Evolutionary conservation across 2,797 vertebrate species (phyloP).

Genomic region (Phoxinus dragarum): DNA sequence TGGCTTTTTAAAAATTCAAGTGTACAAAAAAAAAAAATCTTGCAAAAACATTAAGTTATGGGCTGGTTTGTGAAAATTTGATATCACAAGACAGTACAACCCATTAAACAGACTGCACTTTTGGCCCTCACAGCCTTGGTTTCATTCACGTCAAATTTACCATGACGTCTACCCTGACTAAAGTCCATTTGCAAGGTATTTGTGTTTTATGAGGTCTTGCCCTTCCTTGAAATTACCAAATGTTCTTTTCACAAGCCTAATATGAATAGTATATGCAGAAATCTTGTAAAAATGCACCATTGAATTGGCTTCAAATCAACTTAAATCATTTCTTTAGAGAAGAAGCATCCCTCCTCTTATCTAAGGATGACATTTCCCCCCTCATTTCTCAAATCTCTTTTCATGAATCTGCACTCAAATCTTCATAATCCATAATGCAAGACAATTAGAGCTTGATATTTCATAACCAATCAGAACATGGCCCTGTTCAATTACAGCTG

Average conservation of each 20-base stretch:
- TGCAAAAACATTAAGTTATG: background rate
- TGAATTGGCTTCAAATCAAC: slow-evolving; percentile 33
- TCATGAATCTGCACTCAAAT: slow-evolving; percentile 43
- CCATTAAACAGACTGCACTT: background rate
- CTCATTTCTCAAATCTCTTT: slow-evolving; percentile 44
- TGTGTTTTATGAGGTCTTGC: slow-evolving; percentile 28
- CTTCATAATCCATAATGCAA: slow-evolving; percentile 46
- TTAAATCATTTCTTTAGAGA: background rate
- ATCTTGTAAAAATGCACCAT: background rate
- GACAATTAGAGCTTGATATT: slow-evolving; percentile 60
- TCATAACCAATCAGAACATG: slow-evolving; percentile 58
- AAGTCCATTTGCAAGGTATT: background rate
- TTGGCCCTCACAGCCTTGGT: background rate
- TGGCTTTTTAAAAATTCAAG: background rate
- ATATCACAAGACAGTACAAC: background rate
- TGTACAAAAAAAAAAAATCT: background rate
- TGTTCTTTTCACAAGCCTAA: slow-evolving; percentile 3
- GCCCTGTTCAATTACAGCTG: slow-evolving; percentile 56
- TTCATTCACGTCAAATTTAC: background rate
- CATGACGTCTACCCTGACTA: background rate
- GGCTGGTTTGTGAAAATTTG: background rate
- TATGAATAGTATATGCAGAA: background rate
- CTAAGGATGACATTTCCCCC: background rate
- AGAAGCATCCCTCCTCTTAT: background rate
- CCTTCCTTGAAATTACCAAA: slow-evolving; percentile 21